Base-by-base conservation (phyloP, 35 echinoderm and acorn worm species). In the Apostichopus japonicus region DNA sequence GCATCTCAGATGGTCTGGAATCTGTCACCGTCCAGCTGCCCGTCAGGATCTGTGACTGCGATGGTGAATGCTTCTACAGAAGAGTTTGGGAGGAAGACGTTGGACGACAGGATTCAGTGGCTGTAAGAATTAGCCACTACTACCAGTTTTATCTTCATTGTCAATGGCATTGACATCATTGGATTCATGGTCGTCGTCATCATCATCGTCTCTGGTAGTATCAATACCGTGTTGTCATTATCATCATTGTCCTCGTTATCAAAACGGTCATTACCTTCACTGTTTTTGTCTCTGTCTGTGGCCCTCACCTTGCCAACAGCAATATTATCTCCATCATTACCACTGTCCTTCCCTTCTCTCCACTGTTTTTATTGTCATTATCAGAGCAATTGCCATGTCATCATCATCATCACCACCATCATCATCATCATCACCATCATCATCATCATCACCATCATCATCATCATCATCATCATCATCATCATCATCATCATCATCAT, bases 341-440 rank as follows among this genome's bases (percentile, higher is more conserved):
- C 78, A 1, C 23, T 23, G 23, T 79, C 78, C 0, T 79, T 21
- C 6, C 77, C 10, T 79, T 4, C 10, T 79, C 13, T 19, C 11
- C 78, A 79, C 23, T 0, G 23, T 33, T 23, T 19, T 79, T 19
- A 79, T 79, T 23, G 23, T 19, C 78, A 79, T 79, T 13, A 79
- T 79, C 78, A 79, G 4, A 14, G 23, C 23, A 14, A 79, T 79
- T 0, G 23, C 23, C 78, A 53, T 79, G 22, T 22, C 78, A 67
- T 79, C 14, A 79, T 17, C 78, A 79, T 22, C 23, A 19, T 19
- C 78, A 79, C 23, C 78, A 79, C 10, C 78, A 79, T 33, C 78
- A 79, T 33, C 78, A 79, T 79, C 17, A 79, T 79, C 78, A 79
- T n/a, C 78, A 79, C 23, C 78, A 79, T 79, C 78, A 79, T 79